Conservation (phyloP, 2,888 invertebrate genomes). For the Lamproptera curius region DNA sequence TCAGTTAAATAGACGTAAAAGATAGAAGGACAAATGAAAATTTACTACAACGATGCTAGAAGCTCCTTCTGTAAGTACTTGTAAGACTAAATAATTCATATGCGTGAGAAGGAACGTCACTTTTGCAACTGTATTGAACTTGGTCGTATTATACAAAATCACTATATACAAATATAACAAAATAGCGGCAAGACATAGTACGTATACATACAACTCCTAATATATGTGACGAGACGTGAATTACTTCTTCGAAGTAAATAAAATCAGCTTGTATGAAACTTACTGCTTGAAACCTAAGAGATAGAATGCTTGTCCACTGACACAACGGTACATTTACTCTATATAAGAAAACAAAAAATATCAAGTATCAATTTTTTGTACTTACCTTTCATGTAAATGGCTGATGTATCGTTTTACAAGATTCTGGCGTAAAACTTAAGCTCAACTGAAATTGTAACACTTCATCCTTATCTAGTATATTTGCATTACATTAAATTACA, state of each 20-base stretch:
- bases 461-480: slow-evolving; percentile 50
- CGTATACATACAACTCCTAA: slow-evolving; percentile 52
- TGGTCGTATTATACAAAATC: slow-evolving; percentile 49
- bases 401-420: slow-evolving; percentile 58
- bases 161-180: slow-evolving; percentile 53
- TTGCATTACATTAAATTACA: slow-evolving; percentile 46
- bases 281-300: background rate
- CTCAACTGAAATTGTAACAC: slow-evolving; percentile 52
- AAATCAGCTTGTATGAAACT: slow-evolving; percentile 26
- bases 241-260: slow-evolving; percentile 36
- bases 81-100: background rate
- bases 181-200: slow-evolving; percentile 66
- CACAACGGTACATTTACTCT: slow-evolving; percentile 39
- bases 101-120: slow-evolving; percentile 52
- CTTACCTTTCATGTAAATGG: slow-evolving; percentile 78
- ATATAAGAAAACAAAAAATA: slow-evolving; percentile 56
- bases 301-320: slow-evolving; percentile 26
- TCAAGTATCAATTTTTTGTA: slow-evolving; percentile 71
- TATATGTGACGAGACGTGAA: slow-evolving; percentile 46
- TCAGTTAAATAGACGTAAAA: too few species aligned
- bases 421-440: slow-evolving; percentile 36
- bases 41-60: too few species aligned
- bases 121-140: slow-evolving; percentile 43
- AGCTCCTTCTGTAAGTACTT: too few species aligned
- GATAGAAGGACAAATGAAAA: too few species aligned